These are phyloP conservation scores for Petrocephalus schoutedeni DNA, from an alignment of 2,797 vertebrate genomes.

Conservation along the genomic window DNA sequence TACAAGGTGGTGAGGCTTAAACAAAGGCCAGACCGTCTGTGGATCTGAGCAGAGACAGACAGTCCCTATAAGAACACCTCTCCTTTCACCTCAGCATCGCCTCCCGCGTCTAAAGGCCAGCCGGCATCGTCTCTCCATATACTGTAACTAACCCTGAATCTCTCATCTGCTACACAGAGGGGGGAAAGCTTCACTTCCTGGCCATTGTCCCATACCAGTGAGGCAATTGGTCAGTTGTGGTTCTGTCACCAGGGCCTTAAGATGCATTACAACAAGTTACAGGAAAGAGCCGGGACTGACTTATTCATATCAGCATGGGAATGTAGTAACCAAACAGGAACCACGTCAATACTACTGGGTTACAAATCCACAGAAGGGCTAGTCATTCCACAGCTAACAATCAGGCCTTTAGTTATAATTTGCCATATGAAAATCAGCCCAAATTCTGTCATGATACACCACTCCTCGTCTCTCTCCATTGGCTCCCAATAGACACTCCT, in stretches of 20 bases:
- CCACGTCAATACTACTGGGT: no score
- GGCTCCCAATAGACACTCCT: neutral
- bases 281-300: slow-evolving; percentile 13
- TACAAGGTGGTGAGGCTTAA: neutral
- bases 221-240: slow-evolving; percentile 10
- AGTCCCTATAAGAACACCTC: neutral
- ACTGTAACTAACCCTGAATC: neutral
- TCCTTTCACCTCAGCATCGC: neutral
- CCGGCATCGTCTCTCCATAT: neutral
- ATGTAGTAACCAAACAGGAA: neutral
- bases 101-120: neutral
- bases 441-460: neutral
- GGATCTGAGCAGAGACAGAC: neutral
- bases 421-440: neutral
- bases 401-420: neutral
- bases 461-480: neutral
- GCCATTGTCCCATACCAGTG: slow-evolving; percentile 11
- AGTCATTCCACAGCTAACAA: neutral
- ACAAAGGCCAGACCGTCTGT: neutral
- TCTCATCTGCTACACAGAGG: neutral
- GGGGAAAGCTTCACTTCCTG: slow-evolving; percentile 13
- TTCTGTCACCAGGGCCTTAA: neutral
- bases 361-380: neutral
- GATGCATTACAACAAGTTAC: neutral
- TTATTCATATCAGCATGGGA: neutral